phyloP scores from a whole-genome alignment of 2,113 vertebrate genomes.

The Cercocebus atys region DNA sequence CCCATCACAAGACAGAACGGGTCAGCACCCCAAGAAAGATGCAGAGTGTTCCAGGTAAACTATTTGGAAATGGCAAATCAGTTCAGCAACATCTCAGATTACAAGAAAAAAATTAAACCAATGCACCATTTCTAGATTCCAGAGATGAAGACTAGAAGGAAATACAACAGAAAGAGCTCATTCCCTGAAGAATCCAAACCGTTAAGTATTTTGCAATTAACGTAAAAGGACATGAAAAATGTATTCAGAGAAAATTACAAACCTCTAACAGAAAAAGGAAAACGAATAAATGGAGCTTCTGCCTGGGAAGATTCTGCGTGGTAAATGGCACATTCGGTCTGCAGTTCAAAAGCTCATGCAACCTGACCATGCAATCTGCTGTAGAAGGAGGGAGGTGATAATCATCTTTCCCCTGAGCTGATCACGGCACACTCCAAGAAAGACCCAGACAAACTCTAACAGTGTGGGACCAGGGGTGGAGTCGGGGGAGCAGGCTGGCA shows the following conservation, averaged over 20 bases:
- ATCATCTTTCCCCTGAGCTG: not conserved
- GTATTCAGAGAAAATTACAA: conserved; percentile 28
- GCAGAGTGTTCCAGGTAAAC: not conserved
- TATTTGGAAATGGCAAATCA: conserved; percentile 27
- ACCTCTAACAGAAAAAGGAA: not conserved
- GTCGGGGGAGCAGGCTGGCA: not conserved
- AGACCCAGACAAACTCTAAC: not conserved
- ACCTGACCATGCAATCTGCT: no score
- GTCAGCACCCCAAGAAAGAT: not conserved
- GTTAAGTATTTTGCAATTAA: not conserved
- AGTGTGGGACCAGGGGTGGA: no score
- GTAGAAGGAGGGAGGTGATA: not conserved
- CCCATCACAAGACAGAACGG: not conserved
- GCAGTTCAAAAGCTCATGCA: not conserved
- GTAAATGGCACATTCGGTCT: not conserved
- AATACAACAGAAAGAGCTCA: not conserved
- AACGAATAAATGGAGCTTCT: not conserved
- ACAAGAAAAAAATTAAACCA: conserved; percentile 20
- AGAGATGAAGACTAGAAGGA: not conserved
- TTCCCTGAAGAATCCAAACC: conserved; percentile 9
- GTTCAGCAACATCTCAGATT: not conserved
- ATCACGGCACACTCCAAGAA: not conserved
- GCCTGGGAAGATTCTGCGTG: not conserved
- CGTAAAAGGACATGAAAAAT: not conserved
- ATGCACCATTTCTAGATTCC: not conserved